phyloP scores from a whole-genome alignment of 2,113 vertebrate genomes.

The Notiomystis cincta region DNA sequence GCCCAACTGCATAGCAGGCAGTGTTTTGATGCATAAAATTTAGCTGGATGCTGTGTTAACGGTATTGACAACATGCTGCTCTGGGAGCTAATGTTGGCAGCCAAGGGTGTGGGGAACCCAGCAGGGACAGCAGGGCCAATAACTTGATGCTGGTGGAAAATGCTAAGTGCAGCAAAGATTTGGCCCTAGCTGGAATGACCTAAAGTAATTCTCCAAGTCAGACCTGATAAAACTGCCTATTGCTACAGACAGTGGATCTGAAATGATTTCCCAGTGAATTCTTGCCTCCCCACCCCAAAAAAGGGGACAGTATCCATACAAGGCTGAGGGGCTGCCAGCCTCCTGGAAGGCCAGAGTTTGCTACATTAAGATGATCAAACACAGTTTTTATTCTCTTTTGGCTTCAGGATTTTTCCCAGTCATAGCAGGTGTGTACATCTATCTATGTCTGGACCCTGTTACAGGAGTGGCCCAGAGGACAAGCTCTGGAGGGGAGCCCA shows the following conservation, averaged over 20 bases:
- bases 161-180: not conserved
- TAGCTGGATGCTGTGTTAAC: not conserved
- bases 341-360: not conserved
- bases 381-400: not conserved
- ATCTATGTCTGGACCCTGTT: not conserved
- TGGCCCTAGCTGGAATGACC: not conserved
- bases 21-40: not conserved
- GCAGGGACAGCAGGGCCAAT: not conserved
- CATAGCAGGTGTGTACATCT: not conserved
- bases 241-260: not conserved
- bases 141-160: not conserved
- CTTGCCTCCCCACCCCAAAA: not conserved
- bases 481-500: not conserved
- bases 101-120: not conserved
- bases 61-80: not conserved
- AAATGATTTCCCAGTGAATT: not conserved
- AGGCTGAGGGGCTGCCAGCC: not conserved
- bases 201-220: not conserved
- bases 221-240: not conserved
- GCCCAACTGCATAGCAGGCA: not conserved
- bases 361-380: not conserved
- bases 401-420: not conserved
- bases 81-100: not conserved
- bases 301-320: not conserved
- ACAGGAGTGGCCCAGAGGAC: not conserved